Conservation (phyloP, 2,797 vertebrate genomes). For the Oreonectes daqikongensis region DNA sequence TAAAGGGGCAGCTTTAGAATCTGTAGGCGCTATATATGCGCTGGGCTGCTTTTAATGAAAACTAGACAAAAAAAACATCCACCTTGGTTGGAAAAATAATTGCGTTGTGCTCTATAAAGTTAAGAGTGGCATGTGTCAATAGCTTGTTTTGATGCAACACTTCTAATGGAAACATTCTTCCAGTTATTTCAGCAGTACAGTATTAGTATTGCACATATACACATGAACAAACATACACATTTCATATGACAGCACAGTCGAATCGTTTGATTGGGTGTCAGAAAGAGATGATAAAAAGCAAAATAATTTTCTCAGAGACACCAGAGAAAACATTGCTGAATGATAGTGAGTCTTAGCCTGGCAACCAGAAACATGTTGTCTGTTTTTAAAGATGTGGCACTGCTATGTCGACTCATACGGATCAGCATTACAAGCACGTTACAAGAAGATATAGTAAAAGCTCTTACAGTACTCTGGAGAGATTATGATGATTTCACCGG, state of each 20-base stretch:
- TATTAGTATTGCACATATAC: background rate
- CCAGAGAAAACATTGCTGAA: background rate
- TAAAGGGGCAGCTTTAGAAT: background rate
- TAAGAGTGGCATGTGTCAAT: slow-evolving; percentile 14
- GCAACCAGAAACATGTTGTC: slow-evolving; percentile 3
- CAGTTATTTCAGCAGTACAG: background rate
- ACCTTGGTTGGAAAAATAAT: slow-evolving; percentile 22
- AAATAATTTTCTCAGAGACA: slow-evolving; percentile 4
- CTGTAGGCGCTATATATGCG: background rate
- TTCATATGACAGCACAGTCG: background rate
- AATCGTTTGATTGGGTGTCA: slow-evolving; percentile 13
- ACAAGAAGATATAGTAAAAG: background rate
- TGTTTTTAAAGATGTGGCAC: background rate
- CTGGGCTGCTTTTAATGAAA: background rate
- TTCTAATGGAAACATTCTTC: background rate
- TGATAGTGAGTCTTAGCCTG: background rate
- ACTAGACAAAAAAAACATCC: background rate
- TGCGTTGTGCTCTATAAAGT: background rate
- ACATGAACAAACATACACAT: slow-evolving; percentile 10
- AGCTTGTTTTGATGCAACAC: slow-evolving; percentile 21
- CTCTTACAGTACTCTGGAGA: background rate
- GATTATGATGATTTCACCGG: background rate
- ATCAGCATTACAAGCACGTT: background rate
- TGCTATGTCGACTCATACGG: background rate
- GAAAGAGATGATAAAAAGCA: slow-evolving; percentile 14